Base-by-base conservation (phyloP, 2,113 vertebrate species). In the Forbesichthys agassizii region DNA sequence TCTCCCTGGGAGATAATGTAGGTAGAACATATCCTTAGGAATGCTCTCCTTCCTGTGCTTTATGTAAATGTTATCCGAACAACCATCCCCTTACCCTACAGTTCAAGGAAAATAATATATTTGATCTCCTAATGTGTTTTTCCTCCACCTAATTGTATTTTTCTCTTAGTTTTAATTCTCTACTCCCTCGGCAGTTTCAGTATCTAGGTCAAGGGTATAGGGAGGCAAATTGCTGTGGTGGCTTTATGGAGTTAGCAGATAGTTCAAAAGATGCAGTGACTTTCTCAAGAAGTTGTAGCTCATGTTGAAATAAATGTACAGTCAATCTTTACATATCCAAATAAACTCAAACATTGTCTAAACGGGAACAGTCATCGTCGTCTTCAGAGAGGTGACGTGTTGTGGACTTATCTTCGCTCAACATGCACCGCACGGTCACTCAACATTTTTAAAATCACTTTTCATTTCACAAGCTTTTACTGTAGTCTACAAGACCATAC, bases 81-180 rank as follows among this genome's bases (percentile, higher is more conserved):
- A 83, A 67, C 67, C 71, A 77, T 84, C 82, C 65, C 82, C 80
- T 85, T 88, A 89, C 75, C 85, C 81, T 42, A 71, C 64, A 88
- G 91, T 91, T 93, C 86, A 92, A 91, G 89, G 91, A 85, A 93
- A 90, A 91, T 85, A 85, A 90, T 92, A 91, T 88, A 91, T 93
- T 91, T 91, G 88, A 91, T 90, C 87, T 79, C 71, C 33, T 52
- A 66, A 67, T 0, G 1, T 65, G 59, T 82, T 71, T 72, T 60
- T 61, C 13, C 18, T 58, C 33, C 47, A 73, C 60, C 84, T 89
- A 84, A 88, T 86, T 84, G 69, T 89, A 88, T 88, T 89, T 91
- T 81, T 73, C 54, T 77, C 79, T 62, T 74, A 64, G 73, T 88
- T 85, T 92, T 90, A 92, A 91, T 91, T 90, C 75, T 73, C 68